Base-by-base conservation (phyloP, 2,888 invertebrate genomes). In the Meteorus cinctellus region DNA sequence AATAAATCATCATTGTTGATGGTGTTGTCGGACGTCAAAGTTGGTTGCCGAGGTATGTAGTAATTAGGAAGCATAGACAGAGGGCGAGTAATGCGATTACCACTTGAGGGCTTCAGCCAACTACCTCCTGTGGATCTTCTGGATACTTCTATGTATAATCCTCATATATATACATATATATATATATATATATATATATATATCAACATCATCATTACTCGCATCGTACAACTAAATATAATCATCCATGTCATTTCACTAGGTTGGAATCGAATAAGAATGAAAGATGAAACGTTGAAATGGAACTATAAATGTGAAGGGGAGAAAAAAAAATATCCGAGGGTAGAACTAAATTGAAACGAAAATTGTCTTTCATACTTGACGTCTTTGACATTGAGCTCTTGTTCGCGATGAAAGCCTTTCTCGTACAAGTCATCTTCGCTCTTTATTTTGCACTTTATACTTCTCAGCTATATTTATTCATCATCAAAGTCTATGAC, bases 21-120 rank as follows among this genome's bases (percentile, higher is more conserved):
- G 48, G 48, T 48, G 48, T 48, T 48, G 48, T n/a, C 16, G n/a
- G n/a, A 48, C n/a, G 55, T 74, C 63, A 63, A n/a, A 51, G 63
- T 62, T 68, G 80, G 77, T 78, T 72, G 72, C 77, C 45, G 67
- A 78, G 84, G 82, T 82, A 80, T 83, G 84, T 85, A 84, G 86
- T 86, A 83, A 84, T 79, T 82, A 82, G 84, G 48, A 48, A 84
- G 83, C 84, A 48, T 82, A 81, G 85, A 82, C 83, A 81, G 81
- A 83, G 85, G 85, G 86, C 83, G 81, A 81, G 81, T 89, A 89
- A 89, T 88, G 86, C 88, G 88, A 89, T 89, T 89, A 88, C 45
- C 84, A 85, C 85, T 85, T 84, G 83, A 85, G 85, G 89, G 89
- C 88, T 89, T 89, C 89, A 84, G 84, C 85, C 85, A 86, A 84